Evolutionary conservation across 2,797 vertebrate genomes (phyloP).

Genomic region (Falco cherrug): DNA sequence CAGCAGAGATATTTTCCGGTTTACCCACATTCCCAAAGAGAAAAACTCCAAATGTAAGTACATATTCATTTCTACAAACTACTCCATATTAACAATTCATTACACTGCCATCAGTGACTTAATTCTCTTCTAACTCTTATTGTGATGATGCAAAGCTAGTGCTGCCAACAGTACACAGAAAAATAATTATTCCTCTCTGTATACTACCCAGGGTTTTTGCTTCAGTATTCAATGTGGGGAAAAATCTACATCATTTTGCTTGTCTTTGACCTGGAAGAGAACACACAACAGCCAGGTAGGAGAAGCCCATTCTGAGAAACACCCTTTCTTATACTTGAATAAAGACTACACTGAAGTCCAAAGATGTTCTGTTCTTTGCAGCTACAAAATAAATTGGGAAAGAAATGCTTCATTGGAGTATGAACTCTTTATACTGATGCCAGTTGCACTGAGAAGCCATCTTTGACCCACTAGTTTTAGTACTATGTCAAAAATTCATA

Average conservation of each 20-base stretch:
- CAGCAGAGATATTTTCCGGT: neutral
- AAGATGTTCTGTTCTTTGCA: neutral
- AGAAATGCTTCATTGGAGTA: neutral
- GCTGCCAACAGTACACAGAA: neutral
- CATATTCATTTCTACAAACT: slow-evolving; percentile 7
- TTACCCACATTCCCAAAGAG: neutral
- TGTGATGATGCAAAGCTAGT: neutral
- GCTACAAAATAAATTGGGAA: neutral
- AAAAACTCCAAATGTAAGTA: neutral
- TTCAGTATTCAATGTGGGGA: neutral
- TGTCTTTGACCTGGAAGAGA: neutral
- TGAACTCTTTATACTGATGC: neutral
- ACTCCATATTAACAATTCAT: neutral
- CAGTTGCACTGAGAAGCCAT: neutral
- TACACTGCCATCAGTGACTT: neutral
- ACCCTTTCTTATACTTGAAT: neutral
- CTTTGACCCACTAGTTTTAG: too few relatives aligned
- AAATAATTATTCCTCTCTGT: neutral
- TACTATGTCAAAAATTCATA: neutral
- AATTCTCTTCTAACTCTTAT: neutral
- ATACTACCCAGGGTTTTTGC: neutral
- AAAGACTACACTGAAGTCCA: neutral
- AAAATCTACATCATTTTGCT: neutral
- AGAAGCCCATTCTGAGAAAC: neutral
- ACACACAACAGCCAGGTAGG: neutral